phyloP scores from a whole-genome alignment of 2,113 vertebrate species.

The Epinephelus lanceolatus region DNA sequence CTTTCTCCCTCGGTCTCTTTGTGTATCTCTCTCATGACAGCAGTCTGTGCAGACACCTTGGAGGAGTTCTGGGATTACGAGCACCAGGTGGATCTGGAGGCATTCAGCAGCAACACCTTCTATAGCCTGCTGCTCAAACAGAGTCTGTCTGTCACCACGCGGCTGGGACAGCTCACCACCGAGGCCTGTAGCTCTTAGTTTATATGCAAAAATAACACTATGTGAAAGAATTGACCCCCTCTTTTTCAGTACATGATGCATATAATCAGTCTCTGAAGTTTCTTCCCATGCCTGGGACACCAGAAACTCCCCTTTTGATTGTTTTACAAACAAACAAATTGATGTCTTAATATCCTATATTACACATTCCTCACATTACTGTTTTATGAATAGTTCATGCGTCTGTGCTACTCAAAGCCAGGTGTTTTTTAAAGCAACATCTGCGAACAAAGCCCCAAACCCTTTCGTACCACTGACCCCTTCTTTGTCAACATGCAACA shows the following conservation, averaged over 20 bases:
- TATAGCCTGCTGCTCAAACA: constrained; percentile 89
- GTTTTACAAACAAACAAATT: background rate
- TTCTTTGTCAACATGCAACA: too few species aligned
- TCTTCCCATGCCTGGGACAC: background rate
- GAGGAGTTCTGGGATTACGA: constrained; percentile 87
- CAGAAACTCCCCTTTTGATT: background rate
- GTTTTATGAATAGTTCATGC: constrained; percentile 1
- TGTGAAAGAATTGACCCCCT: background rate
- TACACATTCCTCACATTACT: background rate
- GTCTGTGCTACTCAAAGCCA: too few species aligned
- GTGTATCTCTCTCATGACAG: background rate
- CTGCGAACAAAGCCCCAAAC: too few species aligned
- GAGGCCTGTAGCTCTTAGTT: constrained; percentile 83
- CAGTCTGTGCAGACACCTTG: constrained; percentile 40
- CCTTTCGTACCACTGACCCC: too few species aligned
- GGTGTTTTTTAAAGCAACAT: too few species aligned
- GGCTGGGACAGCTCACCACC: constrained; percentile 86
- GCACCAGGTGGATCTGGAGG: constrained; percentile 89
- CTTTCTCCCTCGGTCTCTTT: background rate
- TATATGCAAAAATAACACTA: constrained; percentile 1
- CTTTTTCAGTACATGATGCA: background rate
- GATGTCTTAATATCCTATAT: background rate
- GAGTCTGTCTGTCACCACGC: constrained; percentile 87
- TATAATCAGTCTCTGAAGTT: background rate
- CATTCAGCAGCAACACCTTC: constrained; percentile 89